phyloP scores from a whole-genome alignment of 2,888 invertebrate species.

The Drosophila engyochracea region DNA sequence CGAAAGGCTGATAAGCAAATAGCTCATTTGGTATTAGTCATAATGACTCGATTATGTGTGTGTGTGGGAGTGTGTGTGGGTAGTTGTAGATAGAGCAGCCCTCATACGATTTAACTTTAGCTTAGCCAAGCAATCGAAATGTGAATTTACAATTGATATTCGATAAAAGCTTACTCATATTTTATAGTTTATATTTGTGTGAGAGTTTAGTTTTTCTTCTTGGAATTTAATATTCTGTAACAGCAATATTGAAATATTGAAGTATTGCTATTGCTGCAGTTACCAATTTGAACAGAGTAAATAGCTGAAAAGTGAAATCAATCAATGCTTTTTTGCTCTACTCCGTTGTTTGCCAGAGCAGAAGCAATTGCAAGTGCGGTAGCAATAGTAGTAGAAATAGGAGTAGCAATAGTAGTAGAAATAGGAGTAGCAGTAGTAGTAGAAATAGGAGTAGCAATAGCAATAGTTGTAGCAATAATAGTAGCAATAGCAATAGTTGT shows the following conservation, averaged over 20 bases:
- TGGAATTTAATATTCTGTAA: not conserved
- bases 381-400: not conserved
- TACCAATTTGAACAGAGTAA: not conserved
- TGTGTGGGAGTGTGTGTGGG: not conserved
- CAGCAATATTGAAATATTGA: not conserved
- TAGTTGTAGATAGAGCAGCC: not conserved
- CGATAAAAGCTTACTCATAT: not conserved
- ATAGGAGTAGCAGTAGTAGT: accelerated
- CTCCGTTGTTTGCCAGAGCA: not conserved
- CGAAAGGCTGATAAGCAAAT: constrained; percentile 34
- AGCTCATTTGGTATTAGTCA: constrained; percentile 54
- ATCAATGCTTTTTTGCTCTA: not conserved
- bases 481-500: not conserved
- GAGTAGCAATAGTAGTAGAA: accelerated
- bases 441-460: accelerated
- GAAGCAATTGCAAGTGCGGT: not conserved
- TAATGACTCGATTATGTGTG: constrained; percentile 3
- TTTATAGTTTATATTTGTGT: not conserved
- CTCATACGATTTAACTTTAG: not conserved
- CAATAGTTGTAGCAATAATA: no score
- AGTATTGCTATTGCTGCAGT: not conserved
- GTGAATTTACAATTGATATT: not conserved
- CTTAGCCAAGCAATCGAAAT: not conserved
- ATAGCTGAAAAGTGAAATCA: not conserved
- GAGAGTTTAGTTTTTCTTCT: not conserved